Evolutionary conservation across 2,113 vertebrate genomes (phyloP).

Genomic region (Elaphurus davidianus): DNA sequence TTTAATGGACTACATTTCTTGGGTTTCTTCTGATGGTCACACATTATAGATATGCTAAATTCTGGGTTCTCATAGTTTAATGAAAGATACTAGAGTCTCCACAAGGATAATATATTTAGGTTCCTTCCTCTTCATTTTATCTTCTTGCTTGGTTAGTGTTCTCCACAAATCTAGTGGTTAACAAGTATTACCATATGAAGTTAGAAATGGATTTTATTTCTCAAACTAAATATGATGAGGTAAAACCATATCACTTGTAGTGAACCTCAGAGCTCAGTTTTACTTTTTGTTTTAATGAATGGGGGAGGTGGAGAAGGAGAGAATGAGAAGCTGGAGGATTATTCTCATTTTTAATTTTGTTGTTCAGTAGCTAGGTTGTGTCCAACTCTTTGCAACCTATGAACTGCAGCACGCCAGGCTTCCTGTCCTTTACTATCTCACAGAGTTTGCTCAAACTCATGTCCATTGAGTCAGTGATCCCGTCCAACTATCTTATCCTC

Average conservation of each 20-base stretch:
- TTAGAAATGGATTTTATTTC: neutral
- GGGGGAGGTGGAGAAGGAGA: neutral
- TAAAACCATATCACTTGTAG: neutral
- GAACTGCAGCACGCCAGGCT: neutral
- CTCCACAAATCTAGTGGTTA: neutral
- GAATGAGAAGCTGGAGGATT: neutral
- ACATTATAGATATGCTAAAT: neutral
- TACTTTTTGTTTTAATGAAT: neutral
- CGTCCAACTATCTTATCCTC: fast-evolving
- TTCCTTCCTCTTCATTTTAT: neutral
- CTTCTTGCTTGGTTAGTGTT: neutral
- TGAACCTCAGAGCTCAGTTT: neutral
- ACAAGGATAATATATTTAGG: neutral
- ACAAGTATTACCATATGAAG: neutral
- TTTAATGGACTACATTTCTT: neutral
- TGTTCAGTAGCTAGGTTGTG: neutral
- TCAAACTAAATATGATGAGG: neutral
- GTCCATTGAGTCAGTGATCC: neutral
- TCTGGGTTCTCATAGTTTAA: neutral
- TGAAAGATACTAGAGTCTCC: neutral
- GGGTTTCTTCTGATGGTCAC: neutral
- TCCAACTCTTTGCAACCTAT: neutral
- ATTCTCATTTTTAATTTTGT: neutral
- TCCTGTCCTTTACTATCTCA: neutral
- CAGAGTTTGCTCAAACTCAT: neutral